Evolutionary conservation across 2,888 invertebrate species (phyloP), one percentile per base, ranked within the genome.

Genomic region (Drosophila setosimentum): DNA sequence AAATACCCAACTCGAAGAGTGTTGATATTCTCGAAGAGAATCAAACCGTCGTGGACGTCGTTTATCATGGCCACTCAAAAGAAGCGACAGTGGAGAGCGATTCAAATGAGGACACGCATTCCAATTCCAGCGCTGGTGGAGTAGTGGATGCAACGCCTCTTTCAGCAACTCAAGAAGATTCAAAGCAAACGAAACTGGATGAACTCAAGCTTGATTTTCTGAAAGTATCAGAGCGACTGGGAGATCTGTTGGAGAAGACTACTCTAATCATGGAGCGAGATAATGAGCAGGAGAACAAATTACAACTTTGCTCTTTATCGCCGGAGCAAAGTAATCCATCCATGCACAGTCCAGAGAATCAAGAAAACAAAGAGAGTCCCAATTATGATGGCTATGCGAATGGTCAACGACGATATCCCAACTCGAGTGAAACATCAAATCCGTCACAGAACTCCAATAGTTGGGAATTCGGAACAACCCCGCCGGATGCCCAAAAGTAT

Each of bases 1-100:
- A 79, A 48, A 63, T 92, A 10, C 74, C 81, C 8, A 91, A 91
- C 35, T 94, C 95, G 24, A 94, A 93, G 83, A 95, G 95, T 78
- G 94, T 94, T 8, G 95, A 95, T 78, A 54, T 91, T 3, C 78
- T 93, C 1, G 92, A 93, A 7, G 91, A 92, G 33, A 90, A 87
- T 30, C 80, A 90, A 30, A 82, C 82, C 2, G 80, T 89, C 1
- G 87, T 91, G 66, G 76, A 84, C 16, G 80, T 70, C 5, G 81
- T 81, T 1, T 88, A 91, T 21, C 72, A 72, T 40, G n/a, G 59
- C 7, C 65, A 72, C 21, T 16, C 53, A 11, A 49, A 70, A n/a
- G 75, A 80, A 6, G 69, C 54, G 16, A 59, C 51, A 1, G 68
- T 49, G 11, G 78, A 72, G 8, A 81, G 82, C n/a, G 87, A 78